phyloP scores from a whole-genome alignment of 2,113 vertebrate species.

The Pan troglodytes region NHGRI_mPanTro3-v2.1_pri NC_072407.2:114859001-114859500 shows the following conservation, averaged over 20 bases:
- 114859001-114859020: neutral
- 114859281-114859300: neutral
- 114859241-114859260: neutral
- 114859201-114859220: neutral
- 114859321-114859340: neutral
- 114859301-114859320: neutral
- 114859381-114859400: neutral
- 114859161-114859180: neutral
- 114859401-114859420: neutral
- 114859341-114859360: neutral
- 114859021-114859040: neutral
- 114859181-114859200: neutral
- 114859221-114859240: neutral
- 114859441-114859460: neutral
- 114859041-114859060: neutral
- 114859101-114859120: neutral
- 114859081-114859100: neutral
- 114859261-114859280: neutral
- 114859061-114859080: neutral
- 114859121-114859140: neutral
- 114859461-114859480: accelerated
- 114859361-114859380: neutral
- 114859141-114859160: neutral
- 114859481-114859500: neutral
- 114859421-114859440: neutral